phyloP scores from a whole-genome alignment of 1,140 invertebrate species.

The Nasonia giraulti region DNA sequence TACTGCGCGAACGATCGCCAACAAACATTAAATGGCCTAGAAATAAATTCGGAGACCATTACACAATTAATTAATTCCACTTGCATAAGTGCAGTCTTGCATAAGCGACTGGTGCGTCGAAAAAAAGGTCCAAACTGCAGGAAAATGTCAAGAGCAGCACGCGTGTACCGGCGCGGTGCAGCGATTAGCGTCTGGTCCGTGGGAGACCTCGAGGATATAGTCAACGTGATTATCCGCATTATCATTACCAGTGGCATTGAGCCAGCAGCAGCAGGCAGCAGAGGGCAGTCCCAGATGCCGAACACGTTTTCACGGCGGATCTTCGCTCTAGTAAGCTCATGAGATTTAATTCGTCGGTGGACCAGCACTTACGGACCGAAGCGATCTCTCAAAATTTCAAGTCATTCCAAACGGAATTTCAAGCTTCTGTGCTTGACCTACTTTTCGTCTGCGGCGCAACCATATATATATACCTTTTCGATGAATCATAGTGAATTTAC shows the following conservation, averaged over 20 bases:
- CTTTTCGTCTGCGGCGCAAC: no score
- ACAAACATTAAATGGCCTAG: no score
- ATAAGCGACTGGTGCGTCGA: no score
- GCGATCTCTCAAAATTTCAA: no score
- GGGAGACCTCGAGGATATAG: slow-evolving; percentile 16
- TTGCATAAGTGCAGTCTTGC: no score
- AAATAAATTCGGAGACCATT: no score
- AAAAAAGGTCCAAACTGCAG: not conserved
- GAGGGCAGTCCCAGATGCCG: not conserved
- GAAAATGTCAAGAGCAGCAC: slow-evolving; percentile 14
- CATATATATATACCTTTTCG: no score
- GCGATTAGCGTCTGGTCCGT: slow-evolving; percentile 20
- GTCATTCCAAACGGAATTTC: no score
- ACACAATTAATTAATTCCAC: no score
- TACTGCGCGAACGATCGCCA: no score
- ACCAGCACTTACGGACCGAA: not conserved
- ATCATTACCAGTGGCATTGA: slow-evolving; percentile 38
- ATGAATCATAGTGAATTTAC: no score
- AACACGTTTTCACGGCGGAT: slow-evolving; percentile 14
- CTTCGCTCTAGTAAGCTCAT: not conserved
- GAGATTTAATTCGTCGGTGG: not conserved
- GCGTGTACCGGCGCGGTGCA: not conserved
- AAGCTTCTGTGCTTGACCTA: no score
- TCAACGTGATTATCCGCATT: slow-evolving; percentile 19
- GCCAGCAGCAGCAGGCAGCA: not conserved